Evolutionary conservation across 2,113 vertebrate genomes (phyloP).

Genomic region (Proterorhinus semilunaris): DNA sequence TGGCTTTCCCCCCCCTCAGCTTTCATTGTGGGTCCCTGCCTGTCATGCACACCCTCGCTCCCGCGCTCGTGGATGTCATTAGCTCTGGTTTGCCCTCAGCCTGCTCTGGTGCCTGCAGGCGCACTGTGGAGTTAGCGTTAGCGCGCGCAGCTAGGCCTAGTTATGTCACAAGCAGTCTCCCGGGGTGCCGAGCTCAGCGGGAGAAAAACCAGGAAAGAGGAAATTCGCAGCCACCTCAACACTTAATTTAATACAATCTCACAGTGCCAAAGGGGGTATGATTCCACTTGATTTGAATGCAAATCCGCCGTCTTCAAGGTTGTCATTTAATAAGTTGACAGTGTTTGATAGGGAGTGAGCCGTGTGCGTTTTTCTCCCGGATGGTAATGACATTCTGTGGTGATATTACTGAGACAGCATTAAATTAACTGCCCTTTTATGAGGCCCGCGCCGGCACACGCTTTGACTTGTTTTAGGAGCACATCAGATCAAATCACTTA

Average conservation of each 20-base stretch:
- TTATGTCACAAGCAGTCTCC: constrained; percentile 65
- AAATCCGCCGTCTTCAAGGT: constrained; percentile 34
- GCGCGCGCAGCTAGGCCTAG: constrained; percentile 58
- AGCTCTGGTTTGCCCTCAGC: constrained; percentile 39
- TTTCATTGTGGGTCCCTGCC: not conserved
- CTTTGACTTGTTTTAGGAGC: constrained; percentile 22
- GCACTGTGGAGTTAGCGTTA: constrained; percentile 50
- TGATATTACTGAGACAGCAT: constrained; percentile 21
- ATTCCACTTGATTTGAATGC: constrained; percentile 24
- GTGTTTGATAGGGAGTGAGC: constrained; percentile 21
- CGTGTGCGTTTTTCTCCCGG: constrained; percentile 15
- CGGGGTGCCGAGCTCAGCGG: constrained; percentile 24
- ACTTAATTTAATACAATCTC: constrained; percentile 31
- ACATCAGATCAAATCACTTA: constrained; percentile 16
- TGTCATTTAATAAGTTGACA: constrained; percentile 20
- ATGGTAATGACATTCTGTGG: constrained; percentile 20
- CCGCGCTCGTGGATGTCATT: constrained; percentile 48
- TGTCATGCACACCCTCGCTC: constrained; percentile 7
- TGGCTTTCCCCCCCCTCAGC: not conserved
- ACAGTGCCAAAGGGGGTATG: constrained; percentile 7
- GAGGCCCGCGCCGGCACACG: constrained; percentile 4
- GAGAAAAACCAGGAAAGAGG: constrained; percentile 19
- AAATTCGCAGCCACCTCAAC: constrained; percentile 2
- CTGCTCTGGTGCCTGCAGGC: constrained; percentile 51
- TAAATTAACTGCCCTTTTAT: constrained; percentile 20